A percentile compares a stretch with the other conserved stretches of the same genome.
These are phyloP conservation scores for Gibbula magus DNA, from an alignment of 2,888 invertebrate genomes.

Conservation along the genomic window DNA sequence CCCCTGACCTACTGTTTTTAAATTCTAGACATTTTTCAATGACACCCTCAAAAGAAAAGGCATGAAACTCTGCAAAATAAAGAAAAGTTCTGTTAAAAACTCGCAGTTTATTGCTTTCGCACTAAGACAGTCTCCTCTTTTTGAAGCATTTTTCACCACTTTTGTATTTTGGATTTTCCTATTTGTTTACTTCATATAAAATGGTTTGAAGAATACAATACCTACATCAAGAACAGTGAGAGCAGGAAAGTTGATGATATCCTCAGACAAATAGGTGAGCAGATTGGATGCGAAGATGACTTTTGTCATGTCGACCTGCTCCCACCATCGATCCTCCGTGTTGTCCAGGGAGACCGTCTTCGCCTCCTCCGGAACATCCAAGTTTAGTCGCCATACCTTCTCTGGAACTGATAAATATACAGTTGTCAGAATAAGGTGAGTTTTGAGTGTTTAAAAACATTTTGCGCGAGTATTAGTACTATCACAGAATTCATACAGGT, in stretches of 20 bases:
- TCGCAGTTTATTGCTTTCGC: no score
- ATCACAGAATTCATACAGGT: no score
- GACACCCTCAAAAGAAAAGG: no score
- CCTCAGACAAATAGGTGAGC: slow-evolving; percentile 70
- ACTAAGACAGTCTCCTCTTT: no score
- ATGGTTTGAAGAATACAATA: neutral
- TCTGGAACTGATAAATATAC: slow-evolving; percentile 56
- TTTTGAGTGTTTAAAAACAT: no score
- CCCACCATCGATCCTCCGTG: slow-evolving; percentile 81
- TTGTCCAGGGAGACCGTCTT: slow-evolving; percentile 71
- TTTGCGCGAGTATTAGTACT: no score
- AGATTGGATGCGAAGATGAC: slow-evolving; percentile 80
- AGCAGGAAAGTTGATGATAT: slow-evolving; percentile 72
- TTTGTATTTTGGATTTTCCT: neutral
- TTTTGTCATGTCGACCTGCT: slow-evolving; percentile 84
- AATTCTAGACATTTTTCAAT: no score
- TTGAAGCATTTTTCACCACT: neutral
- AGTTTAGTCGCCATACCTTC: slow-evolving; percentile 75
- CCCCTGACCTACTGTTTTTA: no score
- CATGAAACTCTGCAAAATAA: no score
- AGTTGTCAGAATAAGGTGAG: no score
- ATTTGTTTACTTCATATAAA: neutral
- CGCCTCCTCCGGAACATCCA: slow-evolving; percentile 75
- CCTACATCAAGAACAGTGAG: slow-evolving; percentile 76
- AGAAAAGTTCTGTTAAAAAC: no score